phyloP scores from a whole-genome alignment of 2,113 vertebrate genomes.

The Zosterops hypoxanthus region DNA sequence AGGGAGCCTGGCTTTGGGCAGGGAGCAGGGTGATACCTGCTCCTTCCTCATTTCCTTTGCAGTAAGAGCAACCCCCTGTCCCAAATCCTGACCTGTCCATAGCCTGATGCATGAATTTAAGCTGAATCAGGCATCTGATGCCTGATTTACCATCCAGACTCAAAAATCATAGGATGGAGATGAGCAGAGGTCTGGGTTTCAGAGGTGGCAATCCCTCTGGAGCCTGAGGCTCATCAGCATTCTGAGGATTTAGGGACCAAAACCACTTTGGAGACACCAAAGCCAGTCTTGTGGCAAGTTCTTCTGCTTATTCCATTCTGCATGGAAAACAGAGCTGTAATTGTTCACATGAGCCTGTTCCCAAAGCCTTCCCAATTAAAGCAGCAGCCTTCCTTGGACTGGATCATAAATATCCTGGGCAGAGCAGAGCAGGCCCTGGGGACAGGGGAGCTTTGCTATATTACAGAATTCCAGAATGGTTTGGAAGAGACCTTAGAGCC shows the following conservation, averaged over 20 bases:
- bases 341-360: background rate
- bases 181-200: background rate
- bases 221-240: background rate
- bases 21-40: background rate
- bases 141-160: background rate
- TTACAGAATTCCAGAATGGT: background rate
- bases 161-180: background rate
- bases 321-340: background rate
- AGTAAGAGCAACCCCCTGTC: background rate
- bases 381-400: background rate
- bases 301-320: background rate
- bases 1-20: fast-evolving
- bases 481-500: background rate
- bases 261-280: background rate
- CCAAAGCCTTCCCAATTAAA: background rate
- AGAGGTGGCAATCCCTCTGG: background rate
- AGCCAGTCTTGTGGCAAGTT: background rate
- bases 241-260: background rate
- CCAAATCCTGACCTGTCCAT: background rate
- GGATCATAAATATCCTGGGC: background rate
- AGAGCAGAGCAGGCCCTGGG: background rate
- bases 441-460: background rate
- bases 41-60: background rate
- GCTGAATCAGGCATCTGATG: background rate
- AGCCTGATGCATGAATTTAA: background rate